phyloP scores from a whole-genome alignment of 2,888 invertebrate genomes.

The Lepidocyrtinus sp. region DNA sequence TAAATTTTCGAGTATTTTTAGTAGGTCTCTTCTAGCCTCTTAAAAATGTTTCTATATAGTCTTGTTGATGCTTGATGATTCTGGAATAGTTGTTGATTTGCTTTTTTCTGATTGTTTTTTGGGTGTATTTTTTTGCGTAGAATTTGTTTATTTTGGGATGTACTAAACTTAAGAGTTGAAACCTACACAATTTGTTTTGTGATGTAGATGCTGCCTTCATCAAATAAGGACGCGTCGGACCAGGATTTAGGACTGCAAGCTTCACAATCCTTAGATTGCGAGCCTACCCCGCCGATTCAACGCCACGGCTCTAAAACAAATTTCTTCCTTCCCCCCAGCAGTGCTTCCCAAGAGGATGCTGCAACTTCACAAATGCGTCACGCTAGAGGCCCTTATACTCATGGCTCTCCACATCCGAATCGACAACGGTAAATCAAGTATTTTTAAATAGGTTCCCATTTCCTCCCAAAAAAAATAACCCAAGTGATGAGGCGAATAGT shows the following conservation, averaged over 20 bases:
- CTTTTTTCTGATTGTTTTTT: conserved; percentile 28
- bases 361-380: conserved; percentile 71
- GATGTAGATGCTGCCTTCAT: conserved; percentile 67
- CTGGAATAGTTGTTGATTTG: conserved; percentile 29
- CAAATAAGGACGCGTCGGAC: conserved; percentile 75
- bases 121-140: not conserved
- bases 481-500: too few relatives aligned
- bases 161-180: not conserved
- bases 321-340: conserved; percentile 85
- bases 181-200: not conserved
- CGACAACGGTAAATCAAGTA: conserved; percentile 76
- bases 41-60: conserved; percentile 20
- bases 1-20: not conserved
- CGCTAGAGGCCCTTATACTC: conserved; percentile 77
- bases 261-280: conserved; percentile 93
- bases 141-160: not conserved
- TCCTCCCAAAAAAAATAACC: too few relatives aligned
- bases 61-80: conserved; percentile 36
- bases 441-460: too few relatives aligned
- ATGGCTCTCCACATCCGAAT: conserved; percentile 85
- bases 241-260: conserved; percentile 91
- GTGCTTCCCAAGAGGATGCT: conserved; percentile 70
- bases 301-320: conserved; percentile 89
- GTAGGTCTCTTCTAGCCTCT: conserved; percentile 5
- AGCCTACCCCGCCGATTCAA: conserved; percentile 90